Conservation (phyloP, 2,888 invertebrate species). For the Stegophylla sp. region DNA sequence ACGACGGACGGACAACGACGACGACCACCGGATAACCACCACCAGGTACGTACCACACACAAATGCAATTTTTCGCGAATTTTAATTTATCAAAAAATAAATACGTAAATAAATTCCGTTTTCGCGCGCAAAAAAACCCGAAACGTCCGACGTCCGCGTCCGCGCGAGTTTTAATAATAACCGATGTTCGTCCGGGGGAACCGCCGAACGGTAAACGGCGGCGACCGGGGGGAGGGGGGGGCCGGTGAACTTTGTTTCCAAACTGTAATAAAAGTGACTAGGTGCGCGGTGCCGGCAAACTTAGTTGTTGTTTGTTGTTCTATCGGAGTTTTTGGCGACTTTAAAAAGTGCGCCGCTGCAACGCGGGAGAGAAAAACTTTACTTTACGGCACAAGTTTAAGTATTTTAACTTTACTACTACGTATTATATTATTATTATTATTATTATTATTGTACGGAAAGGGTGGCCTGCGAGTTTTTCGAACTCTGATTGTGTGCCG, state of each 20-base stretch:
- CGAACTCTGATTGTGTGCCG: conserved; percentile 34
- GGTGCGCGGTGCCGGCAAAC: conserved; percentile 57
- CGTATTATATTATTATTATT: no score
- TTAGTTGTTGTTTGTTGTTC: conserved; percentile 59
- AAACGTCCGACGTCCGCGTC: neutral
- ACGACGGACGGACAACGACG: conserved; percentile 11
- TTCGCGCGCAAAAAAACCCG: no score
- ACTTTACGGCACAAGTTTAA: conserved; percentile 37
- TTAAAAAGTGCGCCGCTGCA: conserved; percentile 57
- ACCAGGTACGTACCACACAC: conserved; percentile 24
- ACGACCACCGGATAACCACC: no score
- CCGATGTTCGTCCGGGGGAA: neutral
- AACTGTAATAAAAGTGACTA: conserved; percentile 59
- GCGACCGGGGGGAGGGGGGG: conserved; percentile 17
- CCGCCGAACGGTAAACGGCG: no score
- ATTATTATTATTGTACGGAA: no score
- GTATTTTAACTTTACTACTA: conserved; percentile 52
- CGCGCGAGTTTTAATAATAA: no score
- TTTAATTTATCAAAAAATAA: neutral
- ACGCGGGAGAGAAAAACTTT: conserved; percentile 56
- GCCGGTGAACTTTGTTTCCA: conserved; percentile 58
- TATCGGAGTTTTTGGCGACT: conserved; percentile 56
- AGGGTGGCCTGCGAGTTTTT: conserved; percentile 40
- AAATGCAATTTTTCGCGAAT: neutral
- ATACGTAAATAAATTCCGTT: neutral